Evolutionary conservation across 1,140 invertebrate species (phyloP), one percentile per base, ranked within the genome.

Genomic region (Drosophila pallidifrons): DNA sequence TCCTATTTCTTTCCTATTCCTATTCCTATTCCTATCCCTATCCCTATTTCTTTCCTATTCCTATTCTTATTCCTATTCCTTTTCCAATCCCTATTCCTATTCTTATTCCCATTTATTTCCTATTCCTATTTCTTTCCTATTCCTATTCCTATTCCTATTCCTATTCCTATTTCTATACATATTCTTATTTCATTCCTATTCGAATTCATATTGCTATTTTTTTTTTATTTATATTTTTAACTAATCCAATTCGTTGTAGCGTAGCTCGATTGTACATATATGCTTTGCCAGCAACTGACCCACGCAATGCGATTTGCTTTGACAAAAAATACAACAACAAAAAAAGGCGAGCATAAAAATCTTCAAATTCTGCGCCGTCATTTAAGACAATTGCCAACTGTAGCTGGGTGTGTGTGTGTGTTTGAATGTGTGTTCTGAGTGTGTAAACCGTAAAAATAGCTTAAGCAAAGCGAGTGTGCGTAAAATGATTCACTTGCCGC

Each of bases 361-460:
- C 30, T 13, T 10, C 15, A 20, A 64, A 71, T 71, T 57, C 49
- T 61, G 65, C 57, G 28, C 45, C 52, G 71, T 68, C 47, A 75
- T 55, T 69, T 72, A 13, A 43, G 28, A 66, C 52, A 72, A 58
- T 66, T 66, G 54, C 38, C 57, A 63, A 61, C 32, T 60, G 28
- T 54, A 1, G 13, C 11, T 28, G 49, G 30, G 49, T 30, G 35
- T n/a, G 5, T 32, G 49, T 13, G 49, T 30, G 49, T 32, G 13
- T 16, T 13, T 47, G 46, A 25, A 25, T 49, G 47, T 49, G 45
- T 47, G 15, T 47, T 8, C 2, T 11, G 8, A 38, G 45, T 3
- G 45, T 16, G 45, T 47, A 60, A 60, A 32, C 57, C 25, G 35
- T n/a, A 49, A 49, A 61, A 49, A 61, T 49, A 61, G 35, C 35